Evolutionary conservation across 2,797 vertebrate species (phyloP), one percentile per base, ranked within the genome.

Genomic region (Gymnoscopelus microlampas): DNA sequence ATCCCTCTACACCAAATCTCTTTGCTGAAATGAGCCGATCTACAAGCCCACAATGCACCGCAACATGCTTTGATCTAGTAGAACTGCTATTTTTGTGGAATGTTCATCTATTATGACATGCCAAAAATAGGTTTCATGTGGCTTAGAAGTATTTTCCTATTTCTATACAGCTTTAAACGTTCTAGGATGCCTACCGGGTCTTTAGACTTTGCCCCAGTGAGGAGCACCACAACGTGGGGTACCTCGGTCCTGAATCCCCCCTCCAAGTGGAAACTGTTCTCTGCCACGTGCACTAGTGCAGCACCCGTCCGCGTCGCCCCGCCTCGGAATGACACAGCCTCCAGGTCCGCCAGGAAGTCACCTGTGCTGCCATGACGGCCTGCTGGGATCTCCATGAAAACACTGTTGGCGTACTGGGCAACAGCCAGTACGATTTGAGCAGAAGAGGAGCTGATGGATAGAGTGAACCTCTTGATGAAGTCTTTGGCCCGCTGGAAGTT

Each of bases 401-500:
- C 60, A 1, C 50, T 39, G 62, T 80, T 68, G 12, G 58, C 51
- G 12, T 77, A 80, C 73, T 80, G 78, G 35, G 60, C 69, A 5
- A 80, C 70, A 1, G 68, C 69, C 11, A 80, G 47, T 19, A 39
- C 50, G 7, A 73, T 54, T 19, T 61, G 54, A 15, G 57, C 13
- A 5, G 12, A 39, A 29, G 48, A 13, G 8, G 78, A 68, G 14
- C 9, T 7, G 1, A 55, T 49, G 51, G 50, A 44, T 13, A 53
- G 70, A 49, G 65, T 51, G 57, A 69, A 50, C 39, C 69, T 53
- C 66, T 64, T 72, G 60, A 63, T n/a, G 58, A 80, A 80, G 58
- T 49, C 74, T 62, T 77, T 77, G 32, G 78, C 78, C n/a, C 32
- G 48, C 19, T 55, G 64, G 58, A 80, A 80, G 55, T 58, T 66